Conservation (phyloP, 1,140 invertebrate species). For the Hirudo medicinalis region DNA sequence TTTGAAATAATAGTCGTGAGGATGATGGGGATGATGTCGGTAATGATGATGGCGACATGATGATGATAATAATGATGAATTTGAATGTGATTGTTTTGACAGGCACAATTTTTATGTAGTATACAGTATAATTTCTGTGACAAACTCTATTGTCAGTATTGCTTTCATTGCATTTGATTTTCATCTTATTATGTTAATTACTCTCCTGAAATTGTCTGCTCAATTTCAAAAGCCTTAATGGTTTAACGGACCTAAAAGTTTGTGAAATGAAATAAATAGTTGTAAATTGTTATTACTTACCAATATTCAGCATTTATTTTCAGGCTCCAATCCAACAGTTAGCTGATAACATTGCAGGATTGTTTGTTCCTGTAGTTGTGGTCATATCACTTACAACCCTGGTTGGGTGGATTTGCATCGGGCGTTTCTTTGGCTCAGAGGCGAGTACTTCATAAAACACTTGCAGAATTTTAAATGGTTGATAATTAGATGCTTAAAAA, state of each 20-base stretch:
- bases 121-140: too few relatives aligned
- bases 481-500: too few relatives aligned
- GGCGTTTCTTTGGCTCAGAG: not conserved
- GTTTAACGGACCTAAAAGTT: too few relatives aligned
- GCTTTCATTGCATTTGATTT: too few relatives aligned
- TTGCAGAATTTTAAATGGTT: too few relatives aligned
- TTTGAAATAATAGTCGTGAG: not conserved
- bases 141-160: too few relatives aligned
- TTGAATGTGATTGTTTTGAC: not conserved
- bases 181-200: too few relatives aligned
- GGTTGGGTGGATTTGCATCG: conserved; percentile 3
- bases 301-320: not conserved
- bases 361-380: conserved; percentile 13
- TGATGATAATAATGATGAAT: not conserved
- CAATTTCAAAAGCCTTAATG: too few relatives aligned
- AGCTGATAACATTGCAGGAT: conserved; percentile 18
- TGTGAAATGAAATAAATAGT: not conserved
- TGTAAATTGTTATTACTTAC: not conserved
- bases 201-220: too few relatives aligned
- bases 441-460: too few relatives aligned
- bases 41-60: not conserved
- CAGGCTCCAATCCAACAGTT: conserved; percentile 20
- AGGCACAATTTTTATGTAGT: too few relatives aligned
- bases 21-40: not conserved
- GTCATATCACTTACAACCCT: conserved; percentile 15